These are phyloP conservation scores for Brachionus sp. DNA, from an alignment of 1,140 invertebrate species.

Conservation along the genomic window DNA sequence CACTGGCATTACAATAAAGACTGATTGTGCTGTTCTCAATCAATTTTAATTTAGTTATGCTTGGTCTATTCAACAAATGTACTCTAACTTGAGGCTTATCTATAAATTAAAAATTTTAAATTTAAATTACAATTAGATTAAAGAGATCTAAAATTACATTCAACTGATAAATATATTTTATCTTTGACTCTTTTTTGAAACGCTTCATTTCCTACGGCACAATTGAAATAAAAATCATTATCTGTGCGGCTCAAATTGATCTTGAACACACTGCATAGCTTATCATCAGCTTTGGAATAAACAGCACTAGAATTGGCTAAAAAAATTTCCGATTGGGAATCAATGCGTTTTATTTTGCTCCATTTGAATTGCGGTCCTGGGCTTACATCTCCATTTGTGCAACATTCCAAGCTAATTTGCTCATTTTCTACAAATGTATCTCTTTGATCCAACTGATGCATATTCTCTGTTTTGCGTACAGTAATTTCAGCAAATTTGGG, in stretches of 20 bases:
- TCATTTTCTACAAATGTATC: neutral
- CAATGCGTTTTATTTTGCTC: neutral
- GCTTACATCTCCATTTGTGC: conserved; percentile 10
- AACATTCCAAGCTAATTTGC: neutral
- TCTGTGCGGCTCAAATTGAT: conserved; percentile 2
- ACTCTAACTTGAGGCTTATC: conserved; percentile 39
- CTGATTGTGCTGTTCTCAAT: conserved; percentile 15
- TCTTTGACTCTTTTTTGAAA: conserved; percentile 20
- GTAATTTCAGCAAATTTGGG: conserved; percentile 23
- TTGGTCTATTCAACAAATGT: conserved; percentile 7
- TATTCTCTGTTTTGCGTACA: neutral
- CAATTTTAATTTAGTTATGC: conserved; percentile 3
- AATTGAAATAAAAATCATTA: conserved; percentile 35
- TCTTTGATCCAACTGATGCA: neutral
- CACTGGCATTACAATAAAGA: conserved; percentile 28
- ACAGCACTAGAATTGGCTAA: neutral
- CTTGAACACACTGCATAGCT: neutral
- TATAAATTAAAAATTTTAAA: conserved; percentile 4
- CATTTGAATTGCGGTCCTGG: conserved; percentile 23
- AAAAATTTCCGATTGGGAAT: neutral
- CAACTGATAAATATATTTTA: conserved; percentile 25
- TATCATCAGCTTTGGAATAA: neutral
- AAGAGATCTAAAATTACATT: conserved; percentile 35
- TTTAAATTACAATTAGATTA: neutral
- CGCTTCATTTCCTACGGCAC: conserved; percentile 30